Conservation (phyloP, 2,797 vertebrate genomes). For the Sebastes itinus region DNA sequence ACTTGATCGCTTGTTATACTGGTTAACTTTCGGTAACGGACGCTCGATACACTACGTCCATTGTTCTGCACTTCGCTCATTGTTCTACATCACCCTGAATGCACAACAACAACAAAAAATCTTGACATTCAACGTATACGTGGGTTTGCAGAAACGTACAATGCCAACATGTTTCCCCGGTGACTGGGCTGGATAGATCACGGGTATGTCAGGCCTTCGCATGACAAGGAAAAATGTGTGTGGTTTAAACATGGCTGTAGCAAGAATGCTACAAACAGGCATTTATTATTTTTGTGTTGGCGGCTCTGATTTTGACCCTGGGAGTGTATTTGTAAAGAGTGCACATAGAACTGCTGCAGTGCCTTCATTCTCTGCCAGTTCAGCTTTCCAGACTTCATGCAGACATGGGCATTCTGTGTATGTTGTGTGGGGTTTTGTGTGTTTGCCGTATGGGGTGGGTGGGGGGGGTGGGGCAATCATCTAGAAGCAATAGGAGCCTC, state of each 20-base stretch:
- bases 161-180: too few species aligned
- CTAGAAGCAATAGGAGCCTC: conserved; percentile 41
- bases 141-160: neutral
- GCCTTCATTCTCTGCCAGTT: conserved; percentile 1
- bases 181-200: too few species aligned
- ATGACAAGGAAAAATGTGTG: neutral
- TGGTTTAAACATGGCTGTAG: neutral
- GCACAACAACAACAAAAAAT: too few species aligned
- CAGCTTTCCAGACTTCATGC: conserved; percentile 17
- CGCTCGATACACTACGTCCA: neutral
- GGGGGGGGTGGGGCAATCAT: conserved; percentile 15
- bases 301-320: neutral
- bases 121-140: neutral
- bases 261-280: neutral
- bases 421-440: conserved; percentile 2
- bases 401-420: conserved; percentile 14
- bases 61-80: too few species aligned
- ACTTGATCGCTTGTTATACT: too few species aligned
- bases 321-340: conserved; percentile 8
- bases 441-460: neutral
- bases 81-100: too few species aligned
- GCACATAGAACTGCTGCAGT: neutral
- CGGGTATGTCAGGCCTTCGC: neutral
- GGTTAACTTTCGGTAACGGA: neutral
- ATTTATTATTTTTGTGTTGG: neutral